Evolutionary conservation across 2,797 vertebrate species (phyloP).

Genomic region (Hydrocynus forskahlii): DNA sequence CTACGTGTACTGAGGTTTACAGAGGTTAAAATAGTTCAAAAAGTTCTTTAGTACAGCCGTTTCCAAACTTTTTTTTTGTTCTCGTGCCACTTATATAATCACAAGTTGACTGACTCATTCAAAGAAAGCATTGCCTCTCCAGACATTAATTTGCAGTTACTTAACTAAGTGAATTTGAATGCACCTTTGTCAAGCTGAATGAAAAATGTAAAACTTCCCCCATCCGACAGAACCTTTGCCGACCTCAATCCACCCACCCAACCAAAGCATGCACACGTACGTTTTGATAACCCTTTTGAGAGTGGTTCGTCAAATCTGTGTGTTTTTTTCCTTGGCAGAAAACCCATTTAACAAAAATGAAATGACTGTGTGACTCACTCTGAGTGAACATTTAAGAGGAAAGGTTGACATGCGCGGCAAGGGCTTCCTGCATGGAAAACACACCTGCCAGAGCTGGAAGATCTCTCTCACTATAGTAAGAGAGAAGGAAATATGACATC

Average conservation of each 20-base stretch:
- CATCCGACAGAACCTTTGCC: neutral
- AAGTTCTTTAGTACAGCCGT: neutral
- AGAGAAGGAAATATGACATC: conserved; percentile 34
- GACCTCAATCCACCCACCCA: conserved; percentile 13
- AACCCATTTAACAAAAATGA: conserved; percentile 40
- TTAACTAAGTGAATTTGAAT: conserved; percentile 34
- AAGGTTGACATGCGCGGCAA: conserved; percentile 30
- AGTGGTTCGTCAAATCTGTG: conserved; percentile 23
- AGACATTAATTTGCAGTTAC: conserved; percentile 35
- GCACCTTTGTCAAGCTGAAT: conserved; percentile 19
- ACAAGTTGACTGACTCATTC: conserved; percentile 26
- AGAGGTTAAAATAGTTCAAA: conserved; percentile 3
- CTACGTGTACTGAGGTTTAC: neutral
- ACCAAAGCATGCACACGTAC: neutral
- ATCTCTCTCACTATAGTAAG: conserved; percentile 19
- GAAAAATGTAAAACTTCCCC: conserved; percentile 25
- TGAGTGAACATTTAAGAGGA: conserved; percentile 47
- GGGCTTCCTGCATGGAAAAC: conserved; percentile 18
- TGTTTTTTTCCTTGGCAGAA: conserved; percentile 29
- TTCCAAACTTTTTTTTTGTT: conserved; percentile 24
- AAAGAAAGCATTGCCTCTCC: conserved; percentile 13
- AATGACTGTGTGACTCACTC: conserved; percentile 54
- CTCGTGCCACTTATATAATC: conserved; percentile 13
- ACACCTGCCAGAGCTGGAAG: conserved; percentile 1
- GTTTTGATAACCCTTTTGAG: conserved; percentile 26